Percentiles rank a stretch among this genome's conserved stretches.
These are phyloP conservation scores for Trichomalopsis sarcophagae DNA, from an alignment of 1,140 invertebrate genomes.

Conservation along the genomic window DNA sequence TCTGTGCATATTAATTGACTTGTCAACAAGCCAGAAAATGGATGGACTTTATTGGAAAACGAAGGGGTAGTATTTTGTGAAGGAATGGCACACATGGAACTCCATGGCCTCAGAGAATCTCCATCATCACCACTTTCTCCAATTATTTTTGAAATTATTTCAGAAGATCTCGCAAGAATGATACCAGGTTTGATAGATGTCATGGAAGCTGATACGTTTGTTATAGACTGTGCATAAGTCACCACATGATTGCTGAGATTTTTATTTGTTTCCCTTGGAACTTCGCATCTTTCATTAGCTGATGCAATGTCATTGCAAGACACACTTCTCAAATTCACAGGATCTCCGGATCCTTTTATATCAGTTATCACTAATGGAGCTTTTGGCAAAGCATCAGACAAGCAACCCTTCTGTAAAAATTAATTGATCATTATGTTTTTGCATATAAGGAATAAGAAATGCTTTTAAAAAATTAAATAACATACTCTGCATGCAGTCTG, in stretches of 20 bases:
- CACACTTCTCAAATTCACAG: constrained; percentile 65
- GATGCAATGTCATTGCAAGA: constrained; percentile 71
- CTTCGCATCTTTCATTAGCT: constrained; percentile 52
- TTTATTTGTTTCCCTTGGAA: constrained; percentile 60
- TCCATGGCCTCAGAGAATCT: constrained; percentile 63
- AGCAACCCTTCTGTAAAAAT: constrained; percentile 77
- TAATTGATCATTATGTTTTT: background rate
- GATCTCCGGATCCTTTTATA: constrained; percentile 63
- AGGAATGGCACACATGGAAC: constrained; percentile 67
- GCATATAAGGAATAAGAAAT: constrained; percentile 5
- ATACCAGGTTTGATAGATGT: constrained; percentile 66
- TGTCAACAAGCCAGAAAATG: constrained; percentile 88
- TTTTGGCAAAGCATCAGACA: constrained; percentile 80
- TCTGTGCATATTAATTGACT: constrained; percentile 88
- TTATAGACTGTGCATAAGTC: constrained; percentile 62
- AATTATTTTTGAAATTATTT: constrained; percentile 61
- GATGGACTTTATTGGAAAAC: constrained; percentile 74
- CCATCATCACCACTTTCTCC: constrained; percentile 53
- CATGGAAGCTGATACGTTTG: constrained; percentile 58
- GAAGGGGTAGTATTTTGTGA: constrained; percentile 56
- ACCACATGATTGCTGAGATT: constrained; percentile 62
- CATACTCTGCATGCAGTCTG: constrained; percentile 77
- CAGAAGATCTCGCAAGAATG: constrained; percentile 70
- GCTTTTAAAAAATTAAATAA: constrained; percentile 45
- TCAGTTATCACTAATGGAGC: constrained; percentile 57